These are phyloP conservation scores for Leptinotarsa peninsularis DNA, from an alignment of 2,888 invertebrate genomes.

Conservation along the genomic window DNA sequence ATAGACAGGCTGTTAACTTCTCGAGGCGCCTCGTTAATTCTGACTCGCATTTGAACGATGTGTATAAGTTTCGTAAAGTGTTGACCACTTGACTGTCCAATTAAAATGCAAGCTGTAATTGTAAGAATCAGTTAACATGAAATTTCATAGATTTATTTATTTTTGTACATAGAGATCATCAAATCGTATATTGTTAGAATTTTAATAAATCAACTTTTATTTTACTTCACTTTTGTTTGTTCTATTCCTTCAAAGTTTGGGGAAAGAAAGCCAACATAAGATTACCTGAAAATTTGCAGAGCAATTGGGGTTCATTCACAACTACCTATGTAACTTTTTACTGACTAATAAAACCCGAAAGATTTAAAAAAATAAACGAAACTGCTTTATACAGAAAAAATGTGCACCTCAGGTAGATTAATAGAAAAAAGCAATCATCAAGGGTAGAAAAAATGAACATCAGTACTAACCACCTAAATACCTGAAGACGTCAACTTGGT, in stretches of 20 bases:
- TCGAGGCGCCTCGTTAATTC: conserved; percentile 38
- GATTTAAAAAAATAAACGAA: too few species aligned
- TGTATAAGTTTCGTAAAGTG: conserved; percentile 44
- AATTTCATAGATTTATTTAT: conserved; percentile 19
- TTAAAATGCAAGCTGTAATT: conserved; percentile 15
- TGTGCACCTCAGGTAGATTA: too few species aligned
- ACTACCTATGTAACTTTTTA: too few species aligned
- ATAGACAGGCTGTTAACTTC: conserved; percentile 23
- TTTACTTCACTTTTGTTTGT: background rate
- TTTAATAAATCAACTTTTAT: conserved; percentile 13
- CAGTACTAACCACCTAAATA: too few species aligned
- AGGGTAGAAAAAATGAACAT: too few species aligned
- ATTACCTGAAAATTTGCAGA: too few species aligned
- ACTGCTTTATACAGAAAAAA: too few species aligned
- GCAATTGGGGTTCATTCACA: too few species aligned
- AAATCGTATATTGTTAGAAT: conserved; percentile 16
- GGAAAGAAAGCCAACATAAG: too few species aligned
- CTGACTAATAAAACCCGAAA: too few species aligned
- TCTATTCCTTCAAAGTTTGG: background rate
- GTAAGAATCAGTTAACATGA: background rate
- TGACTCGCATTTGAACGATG: conserved; percentile 39
- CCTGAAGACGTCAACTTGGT: too few species aligned
- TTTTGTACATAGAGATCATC: conserved; percentile 11
- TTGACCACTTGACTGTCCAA: conserved; percentile 32
- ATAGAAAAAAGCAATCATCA: too few species aligned